These are phyloP conservation scores for Rhodeus uyekii DNA, from an alignment of 2,797 vertebrate species.

Conservation along the genomic window DNA sequence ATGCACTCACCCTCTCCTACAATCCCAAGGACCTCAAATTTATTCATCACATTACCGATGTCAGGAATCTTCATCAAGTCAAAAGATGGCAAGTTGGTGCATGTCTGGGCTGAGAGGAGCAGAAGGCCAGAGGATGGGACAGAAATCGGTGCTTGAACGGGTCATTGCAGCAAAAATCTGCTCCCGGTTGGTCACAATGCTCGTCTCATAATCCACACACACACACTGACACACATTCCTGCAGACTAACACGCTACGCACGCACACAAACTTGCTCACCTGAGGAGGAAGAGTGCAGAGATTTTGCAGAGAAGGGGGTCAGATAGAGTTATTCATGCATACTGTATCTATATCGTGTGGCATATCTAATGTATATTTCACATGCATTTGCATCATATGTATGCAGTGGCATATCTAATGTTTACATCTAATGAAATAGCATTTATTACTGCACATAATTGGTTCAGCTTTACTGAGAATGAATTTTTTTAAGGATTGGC, in stretches of 20 bases:
- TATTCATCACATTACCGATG: conserved; percentile 99
- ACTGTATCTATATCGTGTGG: not conserved
- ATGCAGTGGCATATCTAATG: not conserved
- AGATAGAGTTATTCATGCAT: not conserved
- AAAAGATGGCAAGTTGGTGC: conserved; percentile 70
- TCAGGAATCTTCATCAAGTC: conserved; percentile 96
- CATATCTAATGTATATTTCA: not conserved
- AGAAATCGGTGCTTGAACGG: conserved; percentile 26
- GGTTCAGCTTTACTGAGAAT: not conserved
- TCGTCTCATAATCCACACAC: conserved; percentile 47
- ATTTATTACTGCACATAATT: not conserved
- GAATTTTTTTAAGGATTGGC: not conserved
- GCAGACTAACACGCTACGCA: conserved; percentile 10
- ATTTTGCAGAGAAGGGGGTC: not conserved
- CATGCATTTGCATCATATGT: not conserved
- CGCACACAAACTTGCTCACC: conserved; percentile 26
- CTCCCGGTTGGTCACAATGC: conserved; percentile 23
- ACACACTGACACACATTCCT: conserved; percentile 43
- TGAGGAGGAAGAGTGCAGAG: not conserved
- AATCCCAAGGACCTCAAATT: conserved; percentile 99
- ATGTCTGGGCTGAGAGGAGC: conserved; percentile 55
- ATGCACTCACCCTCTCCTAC: conserved; percentile 96
- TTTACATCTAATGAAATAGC: not conserved
- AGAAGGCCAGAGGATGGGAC: conserved; percentile 32
- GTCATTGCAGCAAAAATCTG: conserved; percentile 49